Evolutionary conservation across 2,888 invertebrate genomes (phyloP).

Genomic region (Bursaphelenchus okinawaensis): DNA sequence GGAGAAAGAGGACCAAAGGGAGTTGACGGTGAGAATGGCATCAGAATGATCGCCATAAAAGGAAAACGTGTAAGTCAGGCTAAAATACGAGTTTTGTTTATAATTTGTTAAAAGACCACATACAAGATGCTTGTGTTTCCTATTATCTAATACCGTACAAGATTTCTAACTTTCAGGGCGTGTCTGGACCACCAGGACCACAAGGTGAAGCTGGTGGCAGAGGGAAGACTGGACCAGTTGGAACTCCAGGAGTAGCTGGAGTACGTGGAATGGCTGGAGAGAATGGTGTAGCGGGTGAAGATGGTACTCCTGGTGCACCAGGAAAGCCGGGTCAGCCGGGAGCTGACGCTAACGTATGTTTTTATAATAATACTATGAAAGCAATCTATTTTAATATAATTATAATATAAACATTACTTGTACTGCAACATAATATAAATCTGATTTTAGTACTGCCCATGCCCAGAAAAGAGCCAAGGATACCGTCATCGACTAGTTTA

Average conservation of each 20-base stretch:
- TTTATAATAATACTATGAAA: too few relatives aligned
- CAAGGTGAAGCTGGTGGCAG: not conserved
- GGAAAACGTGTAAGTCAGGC: not conserved
- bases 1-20: not conserved
- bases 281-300: not conserved
- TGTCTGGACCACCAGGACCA: not conserved
- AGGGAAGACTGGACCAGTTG: not conserved
- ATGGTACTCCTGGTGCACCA: not conserved
- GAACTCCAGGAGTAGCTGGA: not conserved
- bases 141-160: too few relatives aligned
- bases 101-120: too few relatives aligned
- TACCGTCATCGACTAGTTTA: not conserved
- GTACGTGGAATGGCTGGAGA: not conserved
- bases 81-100: not conserved
- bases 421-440: not conserved
- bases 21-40: not conserved
- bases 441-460: not conserved
- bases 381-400: too few relatives aligned
- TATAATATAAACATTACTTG: too few relatives aligned
- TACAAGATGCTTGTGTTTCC: too few relatives aligned
- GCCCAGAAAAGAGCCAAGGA: not conserved
- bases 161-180: not conserved
- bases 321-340: not conserved
- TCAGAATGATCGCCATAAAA: not conserved
- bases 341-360: not conserved